Percentiles rank a stretch among this genome's conserved stretches.
Conservation (phyloP, 2,113 vertebrate species). For the Myiozetetes cayanensis region DNA sequence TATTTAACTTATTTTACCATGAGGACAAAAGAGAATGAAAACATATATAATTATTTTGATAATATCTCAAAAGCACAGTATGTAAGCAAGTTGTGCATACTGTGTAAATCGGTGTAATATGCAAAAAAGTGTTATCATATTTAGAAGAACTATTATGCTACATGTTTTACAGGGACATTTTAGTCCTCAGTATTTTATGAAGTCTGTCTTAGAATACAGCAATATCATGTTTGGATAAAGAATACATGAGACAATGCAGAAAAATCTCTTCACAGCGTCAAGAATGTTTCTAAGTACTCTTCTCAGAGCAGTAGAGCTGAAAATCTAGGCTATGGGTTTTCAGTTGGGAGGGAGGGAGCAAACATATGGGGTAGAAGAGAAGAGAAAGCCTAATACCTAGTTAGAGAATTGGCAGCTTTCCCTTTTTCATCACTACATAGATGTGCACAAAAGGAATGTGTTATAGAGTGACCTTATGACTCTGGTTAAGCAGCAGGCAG, state of each 20-base stretch:
- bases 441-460: background rate
- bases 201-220: background rate
- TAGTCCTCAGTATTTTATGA: background rate
- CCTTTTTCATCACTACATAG: background rate
- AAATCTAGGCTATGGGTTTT: background rate
- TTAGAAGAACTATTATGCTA: background rate
- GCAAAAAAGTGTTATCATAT: background rate
- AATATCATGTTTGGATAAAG: background rate
- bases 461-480: background rate
- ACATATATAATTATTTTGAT: background rate
- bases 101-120: background rate
- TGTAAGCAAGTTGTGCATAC: background rate
- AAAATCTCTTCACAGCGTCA: background rate
- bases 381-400: background rate
- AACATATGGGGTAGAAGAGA: background rate
- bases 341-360: background rate
- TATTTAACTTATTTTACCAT: background rate
- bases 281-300: background rate
- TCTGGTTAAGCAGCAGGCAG: conserved; percentile 15
- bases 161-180: background rate
- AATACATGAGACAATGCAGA: background rate
- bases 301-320: background rate
- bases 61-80: background rate
- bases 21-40: background rate
- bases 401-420: background rate